Conservation (phyloP, 2,113 vertebrate genomes). For the Cepphus grylle region DNA sequence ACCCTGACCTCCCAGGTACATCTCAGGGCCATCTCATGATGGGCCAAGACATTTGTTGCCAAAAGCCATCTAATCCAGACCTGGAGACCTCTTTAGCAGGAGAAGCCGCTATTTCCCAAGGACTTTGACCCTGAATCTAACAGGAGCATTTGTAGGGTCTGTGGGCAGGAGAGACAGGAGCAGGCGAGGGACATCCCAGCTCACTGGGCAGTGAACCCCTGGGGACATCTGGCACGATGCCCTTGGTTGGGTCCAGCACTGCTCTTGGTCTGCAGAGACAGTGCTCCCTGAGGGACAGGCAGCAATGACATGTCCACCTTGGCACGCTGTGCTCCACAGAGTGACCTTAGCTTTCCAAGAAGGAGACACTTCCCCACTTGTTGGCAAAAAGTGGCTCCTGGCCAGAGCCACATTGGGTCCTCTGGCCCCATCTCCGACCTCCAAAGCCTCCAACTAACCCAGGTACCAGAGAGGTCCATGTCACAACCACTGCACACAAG, state of each 20-base stretch:
- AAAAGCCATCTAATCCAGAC: background rate
- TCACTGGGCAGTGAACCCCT: background rate
- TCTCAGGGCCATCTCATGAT: background rate
- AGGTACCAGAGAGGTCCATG: background rate
- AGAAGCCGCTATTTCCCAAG: background rate
- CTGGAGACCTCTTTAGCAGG: background rate
- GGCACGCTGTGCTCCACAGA: background rate
- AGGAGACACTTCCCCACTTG: background rate
- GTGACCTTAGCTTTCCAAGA: background rate
- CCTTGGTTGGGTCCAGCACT: background rate
- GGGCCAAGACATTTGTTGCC: background rate
- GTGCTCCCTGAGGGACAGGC: background rate
- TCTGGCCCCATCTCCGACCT: background rate
- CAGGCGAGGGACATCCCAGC: background rate
- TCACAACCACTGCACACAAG: background rate
- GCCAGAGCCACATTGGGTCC: background rate
- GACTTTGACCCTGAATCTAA: background rate
- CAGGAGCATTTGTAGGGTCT: background rate
- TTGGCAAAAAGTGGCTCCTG: background rate
- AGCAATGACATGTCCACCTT: background rate
- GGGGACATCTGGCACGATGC: too few relatives aligned
- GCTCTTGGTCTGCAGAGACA: background rate
- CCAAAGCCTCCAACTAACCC: background rate
- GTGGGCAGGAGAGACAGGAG: background rate
- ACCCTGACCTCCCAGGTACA: background rate